Evolutionary conservation across 2,888 invertebrate genomes (phyloP), one percentile per base, ranked within the genome.

Genomic region (Nemapogon koenigi): DNA sequence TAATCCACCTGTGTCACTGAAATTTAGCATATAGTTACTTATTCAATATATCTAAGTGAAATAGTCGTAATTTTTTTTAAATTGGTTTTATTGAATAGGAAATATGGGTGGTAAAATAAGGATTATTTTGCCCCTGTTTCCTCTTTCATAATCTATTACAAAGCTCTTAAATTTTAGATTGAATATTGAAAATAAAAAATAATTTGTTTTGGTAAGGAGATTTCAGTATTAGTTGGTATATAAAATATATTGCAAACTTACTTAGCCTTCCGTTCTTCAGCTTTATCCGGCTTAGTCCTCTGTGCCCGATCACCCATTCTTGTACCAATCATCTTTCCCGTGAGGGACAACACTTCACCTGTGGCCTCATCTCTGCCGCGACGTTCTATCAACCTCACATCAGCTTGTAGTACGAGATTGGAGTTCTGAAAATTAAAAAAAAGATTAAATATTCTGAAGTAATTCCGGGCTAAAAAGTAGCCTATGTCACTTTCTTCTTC

Each of bases 351-450:
- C 48, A 99, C 99, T 73, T 99, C 99, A 15, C 99, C 97, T 0
- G 99, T 99, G 0, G 99, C 97, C 73, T 99, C 99, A 95, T 99
- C 98, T 51, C 97, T 85, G 37, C 95, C 93, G 44, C 98, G 85
- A 47, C 97, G 82, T 66, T 99, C 99, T 45, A 99, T 98, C 19
- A 99, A 84, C 33, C 97, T 88, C 25, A 97, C 93, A 83, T 99
- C 99, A 40, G 98, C 98, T 94, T 97, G 97, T 53, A 99, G 82
- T 33, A 99, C 99, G 73, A 99, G 90, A 84, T 99, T 99, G 0
- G 99, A 99, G 68, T 99, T 99, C 97, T 97, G 69, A 8, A 82
- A 51, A 28, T 3, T 33, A 11, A 37, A 43, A 35, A 33, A 32
- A 16, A 38, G 2, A 16, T n/a, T n/a, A n/a, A n/a, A n/a, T n/a